Percentiles rank a stretch among this genome's conserved stretches.
phyloP scores from a whole-genome alignment of 2,113 vertebrate species.

The Falco punctatus region DNA sequence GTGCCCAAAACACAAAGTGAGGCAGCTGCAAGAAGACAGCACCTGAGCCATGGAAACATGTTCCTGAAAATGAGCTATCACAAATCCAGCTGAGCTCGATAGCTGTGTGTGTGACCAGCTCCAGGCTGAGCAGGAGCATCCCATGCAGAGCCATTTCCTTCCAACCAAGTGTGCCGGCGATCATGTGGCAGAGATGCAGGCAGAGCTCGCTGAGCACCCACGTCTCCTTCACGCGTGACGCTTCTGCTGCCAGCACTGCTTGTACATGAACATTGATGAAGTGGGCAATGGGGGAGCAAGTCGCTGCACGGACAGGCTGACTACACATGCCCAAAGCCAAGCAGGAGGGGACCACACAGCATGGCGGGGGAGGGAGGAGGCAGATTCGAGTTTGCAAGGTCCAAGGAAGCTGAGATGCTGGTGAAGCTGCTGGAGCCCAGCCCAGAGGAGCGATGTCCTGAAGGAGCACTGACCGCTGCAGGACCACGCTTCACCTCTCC shows the following conservation, averaged over 20 bases:
- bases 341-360: neutral
- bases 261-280: rapidly evolving
- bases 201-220: neutral
- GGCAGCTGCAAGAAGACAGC: neutral
- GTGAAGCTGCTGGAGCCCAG: neutral
- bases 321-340: neutral
- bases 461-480: neutral
- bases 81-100: neutral
- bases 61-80: neutral
- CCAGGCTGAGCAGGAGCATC: neutral
- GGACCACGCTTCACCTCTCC: neutral
- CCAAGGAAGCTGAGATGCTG: neutral
- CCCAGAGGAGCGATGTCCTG: neutral
- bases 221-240: rapidly evolving
- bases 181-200: neutral
- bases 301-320: neutral
- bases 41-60: neutral
- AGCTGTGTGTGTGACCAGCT: neutral
- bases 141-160: neutral
- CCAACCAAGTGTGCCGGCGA: rapidly evolving
- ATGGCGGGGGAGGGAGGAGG: neutral
- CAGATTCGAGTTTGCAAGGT: neutral
- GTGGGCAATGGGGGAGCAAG: neutral
- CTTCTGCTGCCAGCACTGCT: neutral
- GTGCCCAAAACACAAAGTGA: neutral